Percentiles rank a stretch among this genome's conserved stretches.
Evolutionary conservation across 2,888 invertebrate species (phyloP).

Genomic region (Caradrina kadenii): DNA sequence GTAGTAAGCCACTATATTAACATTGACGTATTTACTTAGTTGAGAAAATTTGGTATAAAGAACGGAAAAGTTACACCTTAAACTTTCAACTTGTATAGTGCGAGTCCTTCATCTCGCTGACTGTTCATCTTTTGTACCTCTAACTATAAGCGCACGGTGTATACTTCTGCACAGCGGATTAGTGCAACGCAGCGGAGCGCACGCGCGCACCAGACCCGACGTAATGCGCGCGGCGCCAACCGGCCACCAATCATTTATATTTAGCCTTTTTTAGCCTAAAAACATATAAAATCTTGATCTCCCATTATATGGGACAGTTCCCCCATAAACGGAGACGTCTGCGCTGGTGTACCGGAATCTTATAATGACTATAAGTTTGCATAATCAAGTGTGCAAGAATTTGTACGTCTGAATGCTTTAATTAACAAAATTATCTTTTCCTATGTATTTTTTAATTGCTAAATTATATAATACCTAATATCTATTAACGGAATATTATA

Average conservation of each 20-base stretch:
- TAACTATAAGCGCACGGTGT: constrained; percentile 30
- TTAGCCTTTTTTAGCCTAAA: constrained; percentile 52
- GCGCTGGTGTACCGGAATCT: neutral
- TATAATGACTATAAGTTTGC: constrained; percentile 41
- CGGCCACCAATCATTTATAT: constrained; percentile 47
- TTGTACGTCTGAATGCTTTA: constrained; percentile 5
- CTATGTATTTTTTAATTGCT: neutral
- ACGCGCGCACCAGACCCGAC: constrained; percentile 85
- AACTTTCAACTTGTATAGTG: too few relatives aligned
- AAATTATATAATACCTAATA: too few relatives aligned
- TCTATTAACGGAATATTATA: too few relatives aligned
- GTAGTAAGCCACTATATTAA: too few relatives aligned
- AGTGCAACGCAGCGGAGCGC: constrained; percentile 81
- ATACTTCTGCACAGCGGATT: constrained; percentile 74
- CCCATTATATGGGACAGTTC: constrained; percentile 33
- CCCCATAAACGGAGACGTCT: constrained; percentile 20
- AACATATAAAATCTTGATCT: constrained; percentile 42
- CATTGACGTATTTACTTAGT: too few relatives aligned
- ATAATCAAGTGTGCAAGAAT: constrained; percentile 16
- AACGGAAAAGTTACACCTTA: too few relatives aligned
- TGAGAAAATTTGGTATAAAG: too few relatives aligned
- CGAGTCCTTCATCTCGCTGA: constrained; percentile 27
- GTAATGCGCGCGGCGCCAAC: constrained; percentile 85
- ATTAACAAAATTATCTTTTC: neutral
- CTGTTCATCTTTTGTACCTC: constrained; percentile 37